Evolutionary conservation across 2,113 vertebrate species (phyloP), one percentile per base, ranked within the genome.

Genomic region (Percopsis transmontana): DNA sequence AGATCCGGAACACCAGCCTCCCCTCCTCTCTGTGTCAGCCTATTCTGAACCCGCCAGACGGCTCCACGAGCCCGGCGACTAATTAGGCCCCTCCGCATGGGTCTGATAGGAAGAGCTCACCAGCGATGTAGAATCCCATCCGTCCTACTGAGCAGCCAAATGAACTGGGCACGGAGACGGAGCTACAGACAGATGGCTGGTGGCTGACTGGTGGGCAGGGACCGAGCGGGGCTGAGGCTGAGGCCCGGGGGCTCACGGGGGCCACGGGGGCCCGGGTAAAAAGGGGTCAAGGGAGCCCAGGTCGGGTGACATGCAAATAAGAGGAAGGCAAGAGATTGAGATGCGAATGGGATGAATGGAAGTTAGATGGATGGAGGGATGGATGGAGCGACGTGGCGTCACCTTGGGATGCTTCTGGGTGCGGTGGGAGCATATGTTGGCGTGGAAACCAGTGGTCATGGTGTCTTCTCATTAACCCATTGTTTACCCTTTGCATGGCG

Each of bases 41-140:
- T 80, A 76, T 81, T 76, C 61, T 67, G 68, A 75, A 86, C 76
- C 72, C 38, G 58, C 61, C 69, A 68, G 81, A 76, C 70, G 21
- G 76, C 79, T 87, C 76, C 80, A 84, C 84, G 71, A 83, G 77
- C 85, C 77, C 83, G 77, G 64, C 56, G 63, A 90, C 87, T 92
- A 91, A 92, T 92, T 91, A 92, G 79, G 85, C 76, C 87, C 90
- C 89, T 87, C 91, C 72, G 65, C 91, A 90, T 90, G 90, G 69
- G 86, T 88, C 86, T 87, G 83, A 85, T 90, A 91, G 86, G 87
- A 84, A 71, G 75, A 77, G 77, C 80, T 85, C 76, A 67, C 67
- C 77, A 70, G 82, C 63, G 56, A 74, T 63, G 72, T 57, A 80
- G 85, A 84, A 80, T 86, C 83, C 40, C 81, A 79, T 79, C 74